Evolutionary conservation across 23 tunicate genomes (phyloP).

Genomic region (Aplidium turbinatum): DNA sequence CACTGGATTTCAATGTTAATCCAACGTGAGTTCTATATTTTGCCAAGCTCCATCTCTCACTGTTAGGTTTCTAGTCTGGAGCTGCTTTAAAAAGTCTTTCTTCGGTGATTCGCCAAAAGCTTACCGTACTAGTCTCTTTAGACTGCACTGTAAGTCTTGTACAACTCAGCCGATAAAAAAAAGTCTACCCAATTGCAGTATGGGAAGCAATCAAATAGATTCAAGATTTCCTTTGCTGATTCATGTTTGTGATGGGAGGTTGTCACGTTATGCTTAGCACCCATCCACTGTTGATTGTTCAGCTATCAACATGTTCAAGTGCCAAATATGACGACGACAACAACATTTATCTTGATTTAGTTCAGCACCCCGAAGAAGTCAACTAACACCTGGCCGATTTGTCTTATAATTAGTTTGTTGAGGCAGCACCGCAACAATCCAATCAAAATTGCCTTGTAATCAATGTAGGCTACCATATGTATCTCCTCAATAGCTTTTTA

Average conservation of each 20-base stretch:
- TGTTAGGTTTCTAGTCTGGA: background rate
- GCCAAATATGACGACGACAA: slow-evolving; percentile 58
- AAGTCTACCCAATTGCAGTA: no score
- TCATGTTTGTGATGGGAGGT: slow-evolving; percentile 9
- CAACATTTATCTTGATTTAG: no score
- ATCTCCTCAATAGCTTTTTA: no score
- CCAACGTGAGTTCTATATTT: slow-evolving; percentile 92
- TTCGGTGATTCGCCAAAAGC: background rate
- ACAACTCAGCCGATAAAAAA: background rate
- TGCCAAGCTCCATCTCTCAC: slow-evolving; percentile 86
- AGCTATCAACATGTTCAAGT: slow-evolving; percentile 61
- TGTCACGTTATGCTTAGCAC: slow-evolving; percentile 47
- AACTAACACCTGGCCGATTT: no score
- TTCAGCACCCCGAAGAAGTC: no score
- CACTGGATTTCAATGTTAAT: slow-evolving; percentile 44
- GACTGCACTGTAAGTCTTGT: background rate
- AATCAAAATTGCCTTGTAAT: no score
- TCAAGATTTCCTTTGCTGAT: background rate
- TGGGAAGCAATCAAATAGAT: background rate
- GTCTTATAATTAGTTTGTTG: no score
- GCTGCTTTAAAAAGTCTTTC: background rate
- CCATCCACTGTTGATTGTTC: slow-evolving; percentile 37
- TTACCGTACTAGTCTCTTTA: background rate
- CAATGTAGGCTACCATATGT: no score
- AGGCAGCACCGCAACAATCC: no score